phyloP scores from a whole-genome alignment of 2,888 invertebrate genomes.

The Megamerina dolium region DNA sequence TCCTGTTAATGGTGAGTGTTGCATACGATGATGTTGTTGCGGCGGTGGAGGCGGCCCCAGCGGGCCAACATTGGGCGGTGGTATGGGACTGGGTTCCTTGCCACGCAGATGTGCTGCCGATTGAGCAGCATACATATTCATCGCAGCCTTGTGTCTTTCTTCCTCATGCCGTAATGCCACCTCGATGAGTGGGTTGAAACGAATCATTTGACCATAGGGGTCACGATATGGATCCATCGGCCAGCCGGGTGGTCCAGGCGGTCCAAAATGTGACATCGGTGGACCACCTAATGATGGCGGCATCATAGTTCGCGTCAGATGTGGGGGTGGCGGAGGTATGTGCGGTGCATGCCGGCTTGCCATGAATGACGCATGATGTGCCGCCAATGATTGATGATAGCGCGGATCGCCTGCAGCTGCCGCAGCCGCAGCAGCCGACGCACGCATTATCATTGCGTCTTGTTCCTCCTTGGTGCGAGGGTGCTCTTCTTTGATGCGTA shows the following conservation, averaged over 20 bases:
- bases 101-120: slow-evolving; percentile 47
- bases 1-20: slow-evolving; percentile 17
- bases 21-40: slow-evolving; percentile 44
- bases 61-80: slow-evolving; percentile 38
- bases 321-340: slow-evolving; percentile 52
- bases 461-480: slow-evolving; percentile 48
- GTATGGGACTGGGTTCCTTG: slow-evolving; percentile 49
- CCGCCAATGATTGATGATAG: slow-evolving; percentile 51
- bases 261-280: slow-evolving; percentile 56
- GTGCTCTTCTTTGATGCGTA: slow-evolving; percentile 56
- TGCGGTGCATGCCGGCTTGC: slow-evolving; percentile 52
- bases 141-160: slow-evolving; percentile 71
- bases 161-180: slow-evolving; percentile 73
- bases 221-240: slow-evolving; percentile 61
- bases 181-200: slow-evolving; percentile 74
- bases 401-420: slow-evolving; percentile 53
- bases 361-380: slow-evolving; percentile 51
- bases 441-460: slow-evolving; percentile 51
- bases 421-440: slow-evolving; percentile 30
- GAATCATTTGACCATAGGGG: slow-evolving; percentile 61
- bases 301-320: slow-evolving; percentile 53
- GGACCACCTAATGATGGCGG: slow-evolving; percentile 49
- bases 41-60: slow-evolving; percentile 38
- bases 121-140: slow-evolving; percentile 64
- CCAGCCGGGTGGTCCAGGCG: slow-evolving; percentile 56